Conservation (phyloP, 1,140 invertebrate genomes). For the Pantala flavescens region DNA sequence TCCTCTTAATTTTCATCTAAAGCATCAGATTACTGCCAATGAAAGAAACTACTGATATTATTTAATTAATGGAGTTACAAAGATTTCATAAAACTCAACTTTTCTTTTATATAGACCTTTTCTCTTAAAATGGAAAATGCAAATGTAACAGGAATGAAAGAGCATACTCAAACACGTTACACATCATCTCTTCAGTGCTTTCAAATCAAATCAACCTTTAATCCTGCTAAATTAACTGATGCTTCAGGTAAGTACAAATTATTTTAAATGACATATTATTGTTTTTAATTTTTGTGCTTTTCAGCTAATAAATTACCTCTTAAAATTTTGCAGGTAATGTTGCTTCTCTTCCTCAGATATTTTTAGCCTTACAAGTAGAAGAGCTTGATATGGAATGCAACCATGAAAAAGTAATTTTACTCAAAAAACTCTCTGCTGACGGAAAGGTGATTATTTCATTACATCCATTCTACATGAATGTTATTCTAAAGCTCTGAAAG, state of each 20-base stretch:
- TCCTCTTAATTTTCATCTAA: too few relatives aligned
- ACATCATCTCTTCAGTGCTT: slow-evolving; percentile 36
- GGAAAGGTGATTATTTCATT: slow-evolving; percentile 45
- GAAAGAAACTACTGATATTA: too few relatives aligned
- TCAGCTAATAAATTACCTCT: not conserved
- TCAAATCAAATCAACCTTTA: slow-evolving; percentile 43
- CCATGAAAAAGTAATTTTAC: slow-evolving; percentile 48
- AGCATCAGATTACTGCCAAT: too few relatives aligned
- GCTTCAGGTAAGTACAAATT: slow-evolving; percentile 5
- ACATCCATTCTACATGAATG: too few relatives aligned
- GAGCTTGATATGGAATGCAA: slow-evolving; percentile 49
- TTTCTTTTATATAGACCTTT: slow-evolving; percentile 3
- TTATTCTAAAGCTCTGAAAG: too few relatives aligned
- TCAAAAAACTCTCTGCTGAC: slow-evolving; percentile 57
- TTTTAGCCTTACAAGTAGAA: slow-evolving; percentile 52
- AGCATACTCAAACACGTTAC: slow-evolving; percentile 38
- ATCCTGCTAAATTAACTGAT: not conserved
- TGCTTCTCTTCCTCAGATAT: slow-evolving; percentile 37
- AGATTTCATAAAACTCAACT: slow-evolving; percentile 47
- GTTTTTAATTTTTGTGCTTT: slow-evolving; percentile 12
- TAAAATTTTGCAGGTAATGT: not conserved
- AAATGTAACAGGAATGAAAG: slow-evolving; percentile 51
- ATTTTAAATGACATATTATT: not conserved
- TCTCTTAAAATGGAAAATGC: slow-evolving; percentile 56
- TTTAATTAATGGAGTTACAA: too few relatives aligned